These are phyloP conservation scores for Dipodomys ordii DNA, from an alignment of 2,113 vertebrate species.

Conservation along the genomic window DNA sequence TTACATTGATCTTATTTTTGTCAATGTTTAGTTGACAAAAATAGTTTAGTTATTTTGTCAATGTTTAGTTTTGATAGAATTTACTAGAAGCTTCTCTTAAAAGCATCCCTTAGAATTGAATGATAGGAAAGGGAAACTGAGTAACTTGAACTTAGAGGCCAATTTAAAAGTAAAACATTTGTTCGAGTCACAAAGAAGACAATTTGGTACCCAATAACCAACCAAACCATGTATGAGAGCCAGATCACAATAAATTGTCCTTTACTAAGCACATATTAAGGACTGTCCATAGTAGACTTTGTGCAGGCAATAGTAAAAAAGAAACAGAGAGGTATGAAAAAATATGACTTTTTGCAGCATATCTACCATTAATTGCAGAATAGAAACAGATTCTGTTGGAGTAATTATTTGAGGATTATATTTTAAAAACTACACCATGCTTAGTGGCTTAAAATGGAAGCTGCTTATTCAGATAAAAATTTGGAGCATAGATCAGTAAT, in stretches of 20 bases:
- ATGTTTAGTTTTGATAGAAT: not conserved
- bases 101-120: not conserved
- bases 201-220: not conserved
- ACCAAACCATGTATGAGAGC: not conserved
- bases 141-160: not conserved
- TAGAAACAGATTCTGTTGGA: not conserved
- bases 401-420: not conserved
- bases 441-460: not conserved
- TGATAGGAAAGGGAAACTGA: not conserved
- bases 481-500: not conserved
- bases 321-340: not conserved
- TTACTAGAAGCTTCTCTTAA: slow-evolving; percentile 24
- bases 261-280: not conserved
- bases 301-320: not conserved
- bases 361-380: slow-evolving; percentile 1
- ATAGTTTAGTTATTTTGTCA: not conserved
- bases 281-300: not conserved
- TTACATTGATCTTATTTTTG: slow-evolving; percentile 34
- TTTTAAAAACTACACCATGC: not conserved
- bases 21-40: not conserved
- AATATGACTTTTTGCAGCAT: not conserved
- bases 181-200: not conserved
- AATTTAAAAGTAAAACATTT: slow-evolving; percentile 6
- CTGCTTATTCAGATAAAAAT: not conserved
- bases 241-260: not conserved